Percentiles rank a stretch among this genome's conserved stretches.
Conservation (phyloP, 2,888 invertebrate genomes). For the Malthinus flaveolus region DNA sequence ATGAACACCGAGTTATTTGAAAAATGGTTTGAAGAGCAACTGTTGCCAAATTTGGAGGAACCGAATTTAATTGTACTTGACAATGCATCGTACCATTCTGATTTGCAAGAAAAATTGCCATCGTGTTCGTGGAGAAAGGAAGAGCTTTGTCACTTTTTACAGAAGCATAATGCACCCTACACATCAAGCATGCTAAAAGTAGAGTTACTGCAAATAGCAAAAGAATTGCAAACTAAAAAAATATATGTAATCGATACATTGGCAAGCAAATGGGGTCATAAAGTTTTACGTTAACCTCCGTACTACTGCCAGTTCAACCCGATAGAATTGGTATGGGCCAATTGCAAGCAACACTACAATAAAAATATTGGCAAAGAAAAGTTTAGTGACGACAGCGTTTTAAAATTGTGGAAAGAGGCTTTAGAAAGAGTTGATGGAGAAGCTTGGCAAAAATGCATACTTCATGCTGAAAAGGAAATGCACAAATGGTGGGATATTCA, state of each 20-base stretch:
- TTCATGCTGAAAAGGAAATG: neutral
- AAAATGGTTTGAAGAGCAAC: constrained; percentile 1
- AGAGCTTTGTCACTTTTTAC: too few species aligned
- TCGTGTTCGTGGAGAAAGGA: too few species aligned
- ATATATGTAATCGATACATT: neutral
- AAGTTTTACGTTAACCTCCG: neutral
- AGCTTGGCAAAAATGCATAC: neutral
- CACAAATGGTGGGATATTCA: neutral
- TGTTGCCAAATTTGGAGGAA: constrained; percentile 1
- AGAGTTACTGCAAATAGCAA: neutral
- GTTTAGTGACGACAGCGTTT: too few species aligned
- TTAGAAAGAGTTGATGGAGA: neutral
- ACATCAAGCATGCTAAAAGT: neutral
- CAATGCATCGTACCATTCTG: neutral
- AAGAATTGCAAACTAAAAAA: neutral
- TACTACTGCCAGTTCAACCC: constrained; percentile 4
- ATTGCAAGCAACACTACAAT: neutral
- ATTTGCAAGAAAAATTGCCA: neutral
- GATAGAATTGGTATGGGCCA: neutral
- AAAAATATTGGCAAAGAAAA: neutral
- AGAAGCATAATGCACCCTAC: neutral
- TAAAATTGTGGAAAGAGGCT: neutral
- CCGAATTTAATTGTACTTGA: neutral
- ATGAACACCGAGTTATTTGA: constrained; percentile 1
- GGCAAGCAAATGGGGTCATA: neutral